Evolutionary conservation across 2,797 vertebrate species (phyloP).

Genomic region (Loriculus beryllinus): DNA sequence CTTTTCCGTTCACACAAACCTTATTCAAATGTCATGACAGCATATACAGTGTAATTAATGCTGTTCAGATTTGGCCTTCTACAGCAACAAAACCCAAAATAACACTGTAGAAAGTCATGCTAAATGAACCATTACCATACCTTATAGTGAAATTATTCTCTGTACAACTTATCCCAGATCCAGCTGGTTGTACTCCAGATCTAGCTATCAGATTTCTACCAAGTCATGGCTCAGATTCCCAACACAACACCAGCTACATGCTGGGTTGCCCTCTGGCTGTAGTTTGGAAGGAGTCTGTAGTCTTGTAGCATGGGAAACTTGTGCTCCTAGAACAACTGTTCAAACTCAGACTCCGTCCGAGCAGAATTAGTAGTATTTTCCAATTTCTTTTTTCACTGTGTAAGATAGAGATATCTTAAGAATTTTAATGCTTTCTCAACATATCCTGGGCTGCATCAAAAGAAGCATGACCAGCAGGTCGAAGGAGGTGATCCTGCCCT

Average conservation of each 20-base stretch:
- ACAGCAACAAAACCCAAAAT: background rate
- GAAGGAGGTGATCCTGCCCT: too few species aligned
- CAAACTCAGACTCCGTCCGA: background rate
- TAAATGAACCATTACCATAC: background rate
- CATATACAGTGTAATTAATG: background rate
- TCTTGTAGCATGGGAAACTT: background rate
- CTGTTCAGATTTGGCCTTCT: background rate
- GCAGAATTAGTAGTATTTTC: background rate
- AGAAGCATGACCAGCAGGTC: too few species aligned
- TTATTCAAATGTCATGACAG: background rate
- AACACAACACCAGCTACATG: background rate
- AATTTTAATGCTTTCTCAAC: background rate
- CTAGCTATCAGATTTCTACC: background rate
- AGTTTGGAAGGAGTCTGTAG: background rate
- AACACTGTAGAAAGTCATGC: background rate
- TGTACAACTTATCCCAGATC: background rate
- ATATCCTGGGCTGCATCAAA: too few species aligned
- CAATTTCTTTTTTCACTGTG: background rate
- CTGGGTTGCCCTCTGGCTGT: background rate
- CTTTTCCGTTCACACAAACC: background rate
- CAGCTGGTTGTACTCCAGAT: background rate
- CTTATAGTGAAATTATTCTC: background rate
- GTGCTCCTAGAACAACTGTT: background rate
- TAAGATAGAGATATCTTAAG: background rate
- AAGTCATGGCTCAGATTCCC: background rate